These are phyloP conservation scores for Manacus vitellinus DNA, from an alignment of 2,113 vertebrate genomes.

Conservation along the genomic window DNA sequence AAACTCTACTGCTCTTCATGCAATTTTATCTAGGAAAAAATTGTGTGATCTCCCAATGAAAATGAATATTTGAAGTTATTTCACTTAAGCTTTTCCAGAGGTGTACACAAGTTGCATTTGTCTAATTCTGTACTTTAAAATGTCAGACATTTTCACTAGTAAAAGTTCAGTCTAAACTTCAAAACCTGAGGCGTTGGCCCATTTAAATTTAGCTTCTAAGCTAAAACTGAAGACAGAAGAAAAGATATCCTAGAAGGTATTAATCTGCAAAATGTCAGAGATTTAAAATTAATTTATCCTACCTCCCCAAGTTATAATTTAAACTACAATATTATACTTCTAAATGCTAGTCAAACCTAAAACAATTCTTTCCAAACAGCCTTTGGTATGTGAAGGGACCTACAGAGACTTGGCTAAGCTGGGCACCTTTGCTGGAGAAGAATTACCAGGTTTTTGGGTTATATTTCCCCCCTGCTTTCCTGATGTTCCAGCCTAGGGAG, in stretches of 20 bases:
- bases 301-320: not conserved
- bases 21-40: not conserved
- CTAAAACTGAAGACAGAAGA: not conserved
- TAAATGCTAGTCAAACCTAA: not conserved
- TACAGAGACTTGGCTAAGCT: not conserved
- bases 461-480: accelerated
- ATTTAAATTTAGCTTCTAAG: not conserved
- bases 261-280: not conserved
- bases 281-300: not conserved
- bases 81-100: not conserved
- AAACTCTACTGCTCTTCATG: not conserved
- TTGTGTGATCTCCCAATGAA: not conserved
- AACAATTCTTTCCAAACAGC: not conserved
- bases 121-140: not conserved
- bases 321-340: not conserved
- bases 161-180: not conserved
- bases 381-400: not conserved
- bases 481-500: not conserved
- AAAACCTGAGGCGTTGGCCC: not conserved
- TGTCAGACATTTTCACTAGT: not conserved
- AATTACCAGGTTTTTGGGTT: not conserved
- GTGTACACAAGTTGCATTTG: not conserved
- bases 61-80: not conserved
- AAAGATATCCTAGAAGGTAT: not conserved
- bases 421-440: not conserved